Percentiles rank a stretch among this genome's conserved stretches.
Conservation (phyloP, 2,888 invertebrate genomes). For the Calameuta filiformis region DNA sequence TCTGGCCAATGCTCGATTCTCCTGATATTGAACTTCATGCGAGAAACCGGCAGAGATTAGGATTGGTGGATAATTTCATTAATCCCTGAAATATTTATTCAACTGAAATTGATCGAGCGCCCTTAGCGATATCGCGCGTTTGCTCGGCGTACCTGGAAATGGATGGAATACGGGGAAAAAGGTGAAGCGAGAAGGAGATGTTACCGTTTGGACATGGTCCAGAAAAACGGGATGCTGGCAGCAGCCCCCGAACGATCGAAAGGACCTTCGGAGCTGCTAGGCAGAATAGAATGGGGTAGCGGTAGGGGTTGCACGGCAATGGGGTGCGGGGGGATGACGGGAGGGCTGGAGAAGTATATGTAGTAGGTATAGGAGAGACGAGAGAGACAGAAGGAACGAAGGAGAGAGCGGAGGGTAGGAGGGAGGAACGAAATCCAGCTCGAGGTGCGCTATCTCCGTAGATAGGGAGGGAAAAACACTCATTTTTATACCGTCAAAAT, state of each 20-base stretch:
- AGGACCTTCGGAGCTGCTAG: not conserved
- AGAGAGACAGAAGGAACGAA: not conserved
- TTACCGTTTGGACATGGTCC: constrained; percentile 23
- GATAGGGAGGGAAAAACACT: constrained; percentile 65
- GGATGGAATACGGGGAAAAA: not conserved
- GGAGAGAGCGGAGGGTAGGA: constrained; percentile 6
- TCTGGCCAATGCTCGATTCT: constrained; percentile 40
- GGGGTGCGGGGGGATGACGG: not conserved
- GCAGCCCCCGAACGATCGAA: not conserved
- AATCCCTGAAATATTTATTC: not conserved
- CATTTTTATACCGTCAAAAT: constrained; percentile 67
- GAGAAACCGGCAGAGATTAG: not conserved
- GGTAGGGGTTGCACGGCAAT: not conserved
- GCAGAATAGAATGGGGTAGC: not conserved
- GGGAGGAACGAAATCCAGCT: constrained; percentile 37
- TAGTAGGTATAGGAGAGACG: not conserved
- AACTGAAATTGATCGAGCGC: not conserved
- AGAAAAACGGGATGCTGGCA: constrained; percentile 20
- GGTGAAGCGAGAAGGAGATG: not conserved
- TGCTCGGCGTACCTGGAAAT: not conserved
- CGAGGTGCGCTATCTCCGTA: constrained; percentile 60
- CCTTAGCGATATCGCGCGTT: not conserved
- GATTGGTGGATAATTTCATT: not conserved
- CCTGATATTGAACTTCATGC: constrained; percentile 3
- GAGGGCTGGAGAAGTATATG: not conserved